These are phyloP conservation scores for Sphaerolaimus hirsutus DNA, from an alignment of 2,888 invertebrate species.

Conservation along the genomic window DNA sequence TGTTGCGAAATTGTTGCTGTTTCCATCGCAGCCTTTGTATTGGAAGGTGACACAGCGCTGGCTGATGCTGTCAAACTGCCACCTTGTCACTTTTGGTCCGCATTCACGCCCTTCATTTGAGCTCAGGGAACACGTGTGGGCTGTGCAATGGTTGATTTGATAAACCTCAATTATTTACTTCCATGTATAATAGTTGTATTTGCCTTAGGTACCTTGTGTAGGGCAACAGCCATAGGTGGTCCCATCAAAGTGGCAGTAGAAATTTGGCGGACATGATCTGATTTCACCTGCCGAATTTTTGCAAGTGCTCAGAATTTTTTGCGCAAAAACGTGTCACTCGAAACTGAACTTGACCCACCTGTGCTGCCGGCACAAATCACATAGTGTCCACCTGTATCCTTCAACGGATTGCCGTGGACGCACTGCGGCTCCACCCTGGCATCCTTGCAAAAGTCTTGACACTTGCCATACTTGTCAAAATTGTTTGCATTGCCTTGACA, in stretches of 20 bases:
- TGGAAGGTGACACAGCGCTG: conserved; percentile 16
- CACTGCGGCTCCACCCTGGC: not conserved
- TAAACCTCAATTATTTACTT: not conserved
- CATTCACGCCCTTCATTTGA: conserved; percentile 21
- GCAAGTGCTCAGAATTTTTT: no score
- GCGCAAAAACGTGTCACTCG: no score
- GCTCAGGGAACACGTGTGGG: conserved; percentile 22
- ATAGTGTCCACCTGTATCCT: not conserved
- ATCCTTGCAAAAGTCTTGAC: not conserved
- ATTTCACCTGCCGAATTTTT: not conserved
- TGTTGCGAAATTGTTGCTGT: conserved; percentile 21
- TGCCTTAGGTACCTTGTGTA: conserved; percentile 13
- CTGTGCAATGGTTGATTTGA: conserved; percentile 7
- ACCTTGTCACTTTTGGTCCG: conserved; percentile 22
- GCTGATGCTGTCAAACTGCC: conserved; percentile 19
- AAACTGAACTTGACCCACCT: no score
- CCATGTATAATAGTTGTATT: not conserved
- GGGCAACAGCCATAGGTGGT: conserved; percentile 24
- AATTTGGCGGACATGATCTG: not conserved
- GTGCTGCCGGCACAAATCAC: not conserved
- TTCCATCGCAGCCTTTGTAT: conserved; percentile 24
- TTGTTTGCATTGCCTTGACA: conserved; percentile 1
- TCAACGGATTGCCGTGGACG: not conserved
- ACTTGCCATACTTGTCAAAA: not conserved
- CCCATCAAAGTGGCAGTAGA: conserved; percentile 21